Evolutionary conservation across 2,888 invertebrate species (phyloP).

Genomic region (Nephrotoma guestfalica): DNA sequence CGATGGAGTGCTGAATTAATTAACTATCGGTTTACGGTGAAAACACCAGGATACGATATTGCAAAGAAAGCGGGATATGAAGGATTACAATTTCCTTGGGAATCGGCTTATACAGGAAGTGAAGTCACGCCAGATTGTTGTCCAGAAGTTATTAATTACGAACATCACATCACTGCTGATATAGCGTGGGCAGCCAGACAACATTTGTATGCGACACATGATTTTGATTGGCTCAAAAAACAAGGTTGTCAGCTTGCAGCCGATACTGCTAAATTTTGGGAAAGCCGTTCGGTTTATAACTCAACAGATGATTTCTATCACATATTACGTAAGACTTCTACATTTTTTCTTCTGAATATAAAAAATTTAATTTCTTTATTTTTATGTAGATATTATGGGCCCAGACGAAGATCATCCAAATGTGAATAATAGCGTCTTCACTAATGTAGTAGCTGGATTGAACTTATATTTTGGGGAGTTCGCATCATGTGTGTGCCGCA

Average conservation of each 20-base stretch:
- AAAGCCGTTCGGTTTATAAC: conserved; percentile 32
- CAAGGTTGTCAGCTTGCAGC: conserved; percentile 41
- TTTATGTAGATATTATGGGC: conserved; percentile 40
- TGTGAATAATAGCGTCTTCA: conserved; percentile 41
- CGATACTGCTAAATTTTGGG: conserved; percentile 44
- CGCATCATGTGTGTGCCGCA: conserved; percentile 8
- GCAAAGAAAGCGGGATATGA: conserved; percentile 37
- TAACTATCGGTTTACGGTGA: conserved; percentile 37
- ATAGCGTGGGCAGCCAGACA: conserved; percentile 36
- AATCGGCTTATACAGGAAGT: conserved; percentile 43
- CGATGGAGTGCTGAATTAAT: conserved; percentile 35
- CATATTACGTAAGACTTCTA: conserved; percentile 32
- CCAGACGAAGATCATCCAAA: conserved; percentile 46
- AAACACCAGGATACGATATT: conserved; percentile 36
- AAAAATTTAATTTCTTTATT: conserved; percentile 10
- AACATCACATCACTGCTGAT: conserved; percentile 44
- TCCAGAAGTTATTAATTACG: conserved; percentile 38
- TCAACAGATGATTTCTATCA: conserved; percentile 35
- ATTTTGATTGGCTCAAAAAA: conserved; percentile 22
- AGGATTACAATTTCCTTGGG: conserved; percentile 44
- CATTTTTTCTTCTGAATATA: too few species aligned
- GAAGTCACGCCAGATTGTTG: conserved; percentile 46
- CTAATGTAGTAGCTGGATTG: conserved; percentile 42
- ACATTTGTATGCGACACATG: conserved; percentile 20
- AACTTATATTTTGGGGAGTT: conserved; percentile 40